phyloP scores from a whole-genome alignment of 2,113 vertebrate species.

The Chroicocephalus ridibundus region DNA sequence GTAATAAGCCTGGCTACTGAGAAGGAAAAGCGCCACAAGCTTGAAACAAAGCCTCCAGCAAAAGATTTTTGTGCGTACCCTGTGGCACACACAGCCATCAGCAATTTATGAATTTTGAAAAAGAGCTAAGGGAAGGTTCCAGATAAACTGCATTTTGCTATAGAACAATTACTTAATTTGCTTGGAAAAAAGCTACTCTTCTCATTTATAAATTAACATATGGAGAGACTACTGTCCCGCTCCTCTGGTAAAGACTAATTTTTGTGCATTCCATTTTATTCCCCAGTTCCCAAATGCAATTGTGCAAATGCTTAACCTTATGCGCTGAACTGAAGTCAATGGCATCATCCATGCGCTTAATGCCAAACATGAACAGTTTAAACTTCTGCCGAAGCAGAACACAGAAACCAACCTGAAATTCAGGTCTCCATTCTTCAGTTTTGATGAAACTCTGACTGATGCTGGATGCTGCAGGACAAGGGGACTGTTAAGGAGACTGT shows the following conservation, averaged over 20 bases:
- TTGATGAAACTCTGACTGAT: neutral
- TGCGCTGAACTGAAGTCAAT: neutral
- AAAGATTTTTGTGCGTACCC: neutral
- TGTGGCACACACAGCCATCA: neutral
- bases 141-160: neutral
- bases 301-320: constrained; percentile 27
- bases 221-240: neutral
- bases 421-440: neutral
- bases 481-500: neutral
- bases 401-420: neutral
- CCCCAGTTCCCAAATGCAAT: neutral
- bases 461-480: fast-evolving
- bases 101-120: neutral
- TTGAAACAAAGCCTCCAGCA: constrained; percentile 23
- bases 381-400: neutral
- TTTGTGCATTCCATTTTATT: neutral
- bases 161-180: neutral
- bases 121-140: neutral
- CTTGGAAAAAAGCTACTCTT: neutral
- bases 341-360: neutral
- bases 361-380: neutral
- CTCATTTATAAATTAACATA: neutral
- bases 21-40: neutral
- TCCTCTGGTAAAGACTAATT: neutral
- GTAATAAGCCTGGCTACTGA: neutral